These are phyloP conservation scores for Chrysaora quinquecirrha DNA, from an alignment of 30 jellyfish, hydroid and myxozoan genomes.

Conservation along the genomic window DNA sequence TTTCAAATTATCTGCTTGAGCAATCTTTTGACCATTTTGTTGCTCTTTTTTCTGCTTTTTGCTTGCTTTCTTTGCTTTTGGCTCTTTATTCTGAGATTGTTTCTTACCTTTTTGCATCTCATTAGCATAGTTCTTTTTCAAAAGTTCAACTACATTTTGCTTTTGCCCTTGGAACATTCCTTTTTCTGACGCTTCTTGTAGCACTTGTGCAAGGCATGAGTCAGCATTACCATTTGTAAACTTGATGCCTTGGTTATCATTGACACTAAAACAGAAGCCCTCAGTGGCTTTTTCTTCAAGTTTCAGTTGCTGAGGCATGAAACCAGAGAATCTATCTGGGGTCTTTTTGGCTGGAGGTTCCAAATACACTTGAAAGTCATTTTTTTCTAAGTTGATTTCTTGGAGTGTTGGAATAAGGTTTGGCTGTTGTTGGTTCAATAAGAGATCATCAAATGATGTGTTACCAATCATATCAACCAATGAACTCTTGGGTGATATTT, in stretches of 20 bases:
- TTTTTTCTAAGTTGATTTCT: neutral
- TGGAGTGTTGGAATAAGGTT: neutral
- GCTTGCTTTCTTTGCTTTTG: neutral
- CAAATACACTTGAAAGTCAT: neutral
- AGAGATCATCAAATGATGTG: neutral
- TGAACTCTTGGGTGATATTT: constrained; percentile 42
- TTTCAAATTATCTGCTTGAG: neutral
- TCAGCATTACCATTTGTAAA: neutral
- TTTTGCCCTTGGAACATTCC: neutral
- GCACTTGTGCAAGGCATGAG: neutral
- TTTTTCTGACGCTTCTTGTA: neutral
- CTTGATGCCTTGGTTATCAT: neutral
- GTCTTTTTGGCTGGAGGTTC: neutral
- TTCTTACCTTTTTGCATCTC: neutral
- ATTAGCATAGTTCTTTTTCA: neutral
- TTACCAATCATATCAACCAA: neutral
- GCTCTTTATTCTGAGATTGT: neutral
- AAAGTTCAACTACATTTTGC: neutral
- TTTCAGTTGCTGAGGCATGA: neutral
- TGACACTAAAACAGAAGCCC: neutral
- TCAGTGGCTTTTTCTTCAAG: neutral
- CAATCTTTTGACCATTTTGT: neutral
- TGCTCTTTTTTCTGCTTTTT: neutral
- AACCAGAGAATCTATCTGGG: neutral
- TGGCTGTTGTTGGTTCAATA: neutral